Conservation (phyloP, 1,140 invertebrate species). For the Saxidomus purpurata region DNA sequence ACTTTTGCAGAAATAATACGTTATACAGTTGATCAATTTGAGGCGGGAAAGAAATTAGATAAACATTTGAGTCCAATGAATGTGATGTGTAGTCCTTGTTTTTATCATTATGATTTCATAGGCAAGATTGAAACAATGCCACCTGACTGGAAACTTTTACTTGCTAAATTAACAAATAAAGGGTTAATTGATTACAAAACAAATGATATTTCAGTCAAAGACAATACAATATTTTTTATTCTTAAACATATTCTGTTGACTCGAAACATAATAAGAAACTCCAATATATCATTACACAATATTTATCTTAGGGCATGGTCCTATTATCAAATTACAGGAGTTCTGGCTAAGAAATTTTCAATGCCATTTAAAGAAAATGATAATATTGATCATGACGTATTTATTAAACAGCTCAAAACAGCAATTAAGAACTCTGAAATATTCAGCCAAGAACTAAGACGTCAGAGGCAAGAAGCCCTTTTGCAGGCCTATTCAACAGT, state of each 20-base stretch:
- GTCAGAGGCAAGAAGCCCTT: not conserved
- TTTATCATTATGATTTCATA: conserved; percentile 1
- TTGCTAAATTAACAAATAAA: not conserved
- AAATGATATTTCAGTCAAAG: not conserved
- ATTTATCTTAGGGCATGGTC: not conserved
- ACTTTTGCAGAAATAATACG: conserved; percentile 14
- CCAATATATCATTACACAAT: not conserved
- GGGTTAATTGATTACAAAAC: not conserved
- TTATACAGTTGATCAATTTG: not conserved
- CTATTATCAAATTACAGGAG: not conserved
- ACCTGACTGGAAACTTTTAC: not conserved
- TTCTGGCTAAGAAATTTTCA: not conserved
- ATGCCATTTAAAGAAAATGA: not conserved
- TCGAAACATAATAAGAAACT: not conserved
- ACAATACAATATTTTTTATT: not conserved
- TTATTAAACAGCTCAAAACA: not conserved
- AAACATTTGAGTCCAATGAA: not conserved
- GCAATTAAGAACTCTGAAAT: not conserved
- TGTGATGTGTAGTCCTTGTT: not conserved
- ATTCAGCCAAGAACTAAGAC: not conserved
- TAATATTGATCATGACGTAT: not conserved
- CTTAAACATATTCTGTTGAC: not conserved
- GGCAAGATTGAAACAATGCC: not conserved
- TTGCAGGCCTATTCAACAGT: not conserved
- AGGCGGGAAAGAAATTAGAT: not conserved